Base-by-base conservation (phyloP, 2,888 invertebrate species). In the Mactromeris polynyma region DNA sequence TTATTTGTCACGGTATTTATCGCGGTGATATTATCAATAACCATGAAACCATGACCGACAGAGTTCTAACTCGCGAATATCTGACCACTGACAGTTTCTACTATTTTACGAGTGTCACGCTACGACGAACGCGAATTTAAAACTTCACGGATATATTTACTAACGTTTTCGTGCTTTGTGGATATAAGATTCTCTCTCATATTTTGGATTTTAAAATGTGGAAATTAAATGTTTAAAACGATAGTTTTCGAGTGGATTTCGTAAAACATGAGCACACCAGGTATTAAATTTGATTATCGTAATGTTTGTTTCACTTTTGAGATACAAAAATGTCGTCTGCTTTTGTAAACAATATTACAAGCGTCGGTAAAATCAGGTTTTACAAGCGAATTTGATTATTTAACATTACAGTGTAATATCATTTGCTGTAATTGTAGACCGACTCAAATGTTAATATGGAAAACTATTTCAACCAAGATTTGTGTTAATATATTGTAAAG, bases 41-140 rank as follows among this genome's bases (percentile, higher is more conserved):
- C 73, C 73, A 73, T 19, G 36, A 31, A 19, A 73, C 17, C 73
- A 14, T 73, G 73, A 73, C 73, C 73, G 73, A 36, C 36, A 79
- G 26, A 42, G 81, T 73, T 84, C 84, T 81, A 33, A 81, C 69
- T 88, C 80, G 51, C 87, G 7, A 73, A 54, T 88, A 88, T 38
- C 84, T 69, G 81, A 87, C 84, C 84, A 54, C 19, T 87, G 86
- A 87, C 82, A 82, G 81, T 86, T 81, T 86, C 73, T 51, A 84
- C 84, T 84, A 78, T 73, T 78, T 84, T 51, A 73, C 51, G 84
- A 84, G 78, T 84, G 84, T 77, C 84, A 84, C 84, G 84, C 78
- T 84, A 54, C 46, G 84, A 14, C 54, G 36, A 36, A 21, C 42
- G 36, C 40, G 26, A 40, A n/a, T 77, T 84, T 46, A 77, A n/a